Percentiles rank a stretch among this genome's conserved stretches.
These are phyloP conservation scores for Spinus pinus DNA, from an alignment of 2,797 vertebrate genomes.

Conservation along the genomic window DNA sequence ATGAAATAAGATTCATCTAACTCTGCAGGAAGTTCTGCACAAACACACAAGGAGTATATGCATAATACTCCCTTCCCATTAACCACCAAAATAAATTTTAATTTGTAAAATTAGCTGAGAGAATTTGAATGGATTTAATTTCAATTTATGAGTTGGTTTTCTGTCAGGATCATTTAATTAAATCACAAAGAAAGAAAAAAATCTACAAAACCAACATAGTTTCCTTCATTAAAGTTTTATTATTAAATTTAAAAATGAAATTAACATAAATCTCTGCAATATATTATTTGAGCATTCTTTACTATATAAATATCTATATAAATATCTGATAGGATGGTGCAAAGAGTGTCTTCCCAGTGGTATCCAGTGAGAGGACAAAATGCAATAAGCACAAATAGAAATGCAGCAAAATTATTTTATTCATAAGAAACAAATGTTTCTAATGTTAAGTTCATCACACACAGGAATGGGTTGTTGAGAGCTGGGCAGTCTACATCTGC, in stretches of 20 bases:
- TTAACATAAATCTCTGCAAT: not conserved
- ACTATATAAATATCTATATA: not conserved
- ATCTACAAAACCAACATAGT: accelerated
- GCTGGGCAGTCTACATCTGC: not conserved
- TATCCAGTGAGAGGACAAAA: not conserved
- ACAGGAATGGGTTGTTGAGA: accelerated
- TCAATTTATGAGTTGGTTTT: not conserved
- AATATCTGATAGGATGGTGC: not conserved
- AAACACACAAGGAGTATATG: not conserved
- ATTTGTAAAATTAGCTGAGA: not conserved
- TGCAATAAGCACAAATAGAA: not conserved
- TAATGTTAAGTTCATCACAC: not conserved
- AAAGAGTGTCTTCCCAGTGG: not conserved
- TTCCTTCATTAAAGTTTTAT: not conserved
- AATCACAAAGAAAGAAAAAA: not conserved
- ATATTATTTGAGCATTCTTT: not conserved
- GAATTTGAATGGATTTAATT: not conserved
- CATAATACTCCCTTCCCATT: not conserved
- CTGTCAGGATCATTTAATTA: not conserved
- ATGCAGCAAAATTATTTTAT: not conserved
- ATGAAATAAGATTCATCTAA: not conserved
- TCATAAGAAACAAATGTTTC: not conserved
- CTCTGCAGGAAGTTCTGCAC: not conserved
- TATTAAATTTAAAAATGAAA: not conserved
- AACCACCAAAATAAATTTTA: not conserved